Evolutionary conservation across 2,888 invertebrate genomes (phyloP).

Genomic region (Rotaria sp.): DNA sequence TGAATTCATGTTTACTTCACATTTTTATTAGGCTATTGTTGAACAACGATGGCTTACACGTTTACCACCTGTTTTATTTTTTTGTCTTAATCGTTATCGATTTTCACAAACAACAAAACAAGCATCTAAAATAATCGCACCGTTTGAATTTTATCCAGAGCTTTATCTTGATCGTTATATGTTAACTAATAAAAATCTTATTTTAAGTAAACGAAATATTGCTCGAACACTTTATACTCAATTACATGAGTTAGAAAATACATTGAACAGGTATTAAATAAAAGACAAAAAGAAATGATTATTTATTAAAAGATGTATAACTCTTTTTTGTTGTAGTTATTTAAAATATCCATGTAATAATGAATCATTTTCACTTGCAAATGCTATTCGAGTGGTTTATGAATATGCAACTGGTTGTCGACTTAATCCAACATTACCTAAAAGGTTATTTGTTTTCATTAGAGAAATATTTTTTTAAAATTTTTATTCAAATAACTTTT

Average conservation of each 20-base stretch:
- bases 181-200: slow-evolving; percentile 53
- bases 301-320: too few species aligned
- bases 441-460: not conserved
- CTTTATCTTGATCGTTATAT: slow-evolving; percentile 58
- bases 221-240: slow-evolving; percentile 52
- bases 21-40: not conserved
- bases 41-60: slow-evolving; percentile 54
- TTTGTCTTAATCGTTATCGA: slow-evolving; percentile 57
- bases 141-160: slow-evolving; percentile 56
- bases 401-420: slow-evolving; percentile 23
- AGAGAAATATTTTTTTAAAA: not conserved
- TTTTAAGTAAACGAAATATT: slow-evolving; percentile 52
- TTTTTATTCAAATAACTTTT: not conserved
- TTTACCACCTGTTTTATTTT: slow-evolving; percentile 56
- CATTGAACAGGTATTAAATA: slow-evolving; percentile 47
- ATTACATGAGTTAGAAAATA: slow-evolving; percentile 48
- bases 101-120: slow-evolving; percentile 48
- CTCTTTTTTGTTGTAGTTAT: not conserved
- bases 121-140: slow-evolving; percentile 58
- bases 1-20: not conserved
- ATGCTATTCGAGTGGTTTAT: slow-evolving; percentile 19
- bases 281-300: not conserved
- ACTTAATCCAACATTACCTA: not conserved
- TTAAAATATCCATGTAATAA: slow-evolving; percentile 11
- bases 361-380: not conserved